Evolutionary conservation across 2,113 vertebrate genomes (phyloP).

Genomic region (Pseudorectes ferrugineus): DNA sequence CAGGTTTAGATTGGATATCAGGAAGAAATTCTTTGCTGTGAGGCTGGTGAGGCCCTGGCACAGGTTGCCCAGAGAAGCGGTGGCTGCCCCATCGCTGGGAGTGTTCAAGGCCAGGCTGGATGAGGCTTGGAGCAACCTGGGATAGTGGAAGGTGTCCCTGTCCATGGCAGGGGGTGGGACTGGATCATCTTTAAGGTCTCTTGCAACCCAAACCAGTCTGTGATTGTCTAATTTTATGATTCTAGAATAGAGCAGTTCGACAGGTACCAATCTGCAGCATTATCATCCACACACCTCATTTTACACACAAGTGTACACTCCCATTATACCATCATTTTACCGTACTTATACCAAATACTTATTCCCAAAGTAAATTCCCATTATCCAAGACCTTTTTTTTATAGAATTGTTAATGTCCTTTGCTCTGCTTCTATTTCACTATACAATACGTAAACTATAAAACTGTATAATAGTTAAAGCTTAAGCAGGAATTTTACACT

Average conservation of each 20-base stretch:
- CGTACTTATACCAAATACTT: background rate
- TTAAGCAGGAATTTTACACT: background rate
- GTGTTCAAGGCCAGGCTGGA: rapidly evolving
- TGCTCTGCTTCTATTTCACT: background rate
- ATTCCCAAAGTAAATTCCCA: background rate
- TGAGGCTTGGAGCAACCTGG: background rate
- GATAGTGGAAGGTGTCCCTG: background rate
- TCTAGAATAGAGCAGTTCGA: background rate
- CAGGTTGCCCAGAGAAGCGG: background rate
- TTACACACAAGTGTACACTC: background rate
- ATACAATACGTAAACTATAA: background rate
- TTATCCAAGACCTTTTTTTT: background rate
- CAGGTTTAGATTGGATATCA: background rate
- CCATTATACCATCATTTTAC: background rate
- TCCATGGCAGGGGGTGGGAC: background rate
- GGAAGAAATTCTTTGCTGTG: background rate
- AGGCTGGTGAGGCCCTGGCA: background rate
- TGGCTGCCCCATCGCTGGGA: background rate
- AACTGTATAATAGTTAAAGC: background rate
- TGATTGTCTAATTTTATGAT: background rate
- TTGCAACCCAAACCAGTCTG: background rate
- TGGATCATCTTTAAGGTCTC: background rate
- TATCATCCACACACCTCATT: background rate
- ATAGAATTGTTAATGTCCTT: background rate
- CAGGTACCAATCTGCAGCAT: background rate